Evolutionary conservation across 2,888 invertebrate species (phyloP).

Genomic region (Drosophila sordidula): DNA sequence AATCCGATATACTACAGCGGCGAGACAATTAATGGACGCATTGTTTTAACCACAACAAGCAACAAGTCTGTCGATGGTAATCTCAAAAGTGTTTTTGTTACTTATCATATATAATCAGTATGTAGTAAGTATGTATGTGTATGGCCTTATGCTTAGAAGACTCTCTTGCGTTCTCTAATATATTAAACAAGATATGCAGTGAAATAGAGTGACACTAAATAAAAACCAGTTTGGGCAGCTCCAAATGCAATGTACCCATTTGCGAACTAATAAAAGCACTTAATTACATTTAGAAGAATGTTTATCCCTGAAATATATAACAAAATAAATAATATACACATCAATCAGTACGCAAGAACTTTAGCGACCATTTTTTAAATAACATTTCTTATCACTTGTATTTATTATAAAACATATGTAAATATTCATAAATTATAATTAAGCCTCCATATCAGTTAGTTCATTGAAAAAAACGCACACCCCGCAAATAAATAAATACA

Average conservation of each 20-base stretch:
- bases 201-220: not conserved
- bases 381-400: not conserved
- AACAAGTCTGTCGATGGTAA: slow-evolving; percentile 65
- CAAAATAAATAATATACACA: not conserved
- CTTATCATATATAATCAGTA: not conserved
- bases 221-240: not conserved
- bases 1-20: slow-evolving; percentile 74
- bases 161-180: not conserved
- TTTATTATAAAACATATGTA: not conserved
- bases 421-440: not conserved
- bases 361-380: too few relatives aligned
- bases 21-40: slow-evolving; percentile 70
- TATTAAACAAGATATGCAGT: not conserved
- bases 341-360: too few relatives aligned
- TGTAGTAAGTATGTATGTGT: too few relatives aligned
- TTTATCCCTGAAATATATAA: not conserved
- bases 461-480: not conserved
- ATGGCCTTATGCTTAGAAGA: not conserved
- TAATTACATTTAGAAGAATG: not conserved
- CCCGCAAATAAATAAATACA: not conserved
- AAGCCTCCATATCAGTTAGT: too few relatives aligned
- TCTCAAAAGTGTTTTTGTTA: not conserved
- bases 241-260: not conserved
- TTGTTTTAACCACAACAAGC: slow-evolving; percentile 56
- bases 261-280: not conserved